Evolutionary conservation across 2,888 invertebrate genomes (phyloP), one percentile per base, ranked within the genome.

Genomic region (Portevinia maculata): DNA sequence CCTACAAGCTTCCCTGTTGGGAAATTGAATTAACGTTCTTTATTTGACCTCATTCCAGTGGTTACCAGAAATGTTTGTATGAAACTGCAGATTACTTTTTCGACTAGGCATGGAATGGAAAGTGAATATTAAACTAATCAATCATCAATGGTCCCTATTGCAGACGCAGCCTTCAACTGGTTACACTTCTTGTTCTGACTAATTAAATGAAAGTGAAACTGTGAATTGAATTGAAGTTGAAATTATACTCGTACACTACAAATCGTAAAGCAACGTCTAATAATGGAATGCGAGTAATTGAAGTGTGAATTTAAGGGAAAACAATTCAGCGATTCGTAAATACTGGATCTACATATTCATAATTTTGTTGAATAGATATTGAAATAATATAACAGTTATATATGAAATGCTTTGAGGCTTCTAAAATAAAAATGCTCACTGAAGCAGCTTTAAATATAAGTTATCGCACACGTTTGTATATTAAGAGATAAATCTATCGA

Each of bases 121-220:
- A 65, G 65, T 65, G 52, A 30, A 21, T 24, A 24, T 24, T 24
- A 2, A 24, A 24, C 24, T 24, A 24, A 24, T 24, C 24, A 13
- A 1, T 37, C 28, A 30, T 41, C 17, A 59, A 30, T 41, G 28
- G 17, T 32, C 52, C 15, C 39, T 19, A 39, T 65, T 44, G 19
- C 11, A 4, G 6, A 30, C n/a, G 7, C n/a, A 28, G 30, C 3
- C 11, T 9, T 8, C 5, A 17, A 44, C 11, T 1, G 19, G 17
- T 11, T 11, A 46, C 17, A 39, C 13, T n/a, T 9, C 1, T 13
- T 5, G 37, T 17, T 9, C 13, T 15, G 44, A 19, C 13, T 60
- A 46, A 46, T 46, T 30, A 41, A 53, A 53, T 39, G 65, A 65
- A 65, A 65, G 65, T 65, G 65, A 65, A 65, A 64, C 4, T n/a